phyloP scores from a whole-genome alignment of 2,888 invertebrate species.

The Agrochola lychnidis region DNA sequence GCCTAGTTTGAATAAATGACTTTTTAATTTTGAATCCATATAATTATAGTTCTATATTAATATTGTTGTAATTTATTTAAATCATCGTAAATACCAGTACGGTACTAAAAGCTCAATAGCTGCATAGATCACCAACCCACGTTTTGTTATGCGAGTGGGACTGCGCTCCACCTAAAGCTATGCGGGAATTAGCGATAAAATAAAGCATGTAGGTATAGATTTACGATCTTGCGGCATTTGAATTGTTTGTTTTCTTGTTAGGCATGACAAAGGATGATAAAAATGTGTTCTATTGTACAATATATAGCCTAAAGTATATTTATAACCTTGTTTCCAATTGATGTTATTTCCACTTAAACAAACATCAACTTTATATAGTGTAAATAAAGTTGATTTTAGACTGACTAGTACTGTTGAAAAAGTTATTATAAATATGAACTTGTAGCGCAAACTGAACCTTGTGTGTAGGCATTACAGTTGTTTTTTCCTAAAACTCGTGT shows the following conservation, averaged over 20 bases:
- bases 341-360: too few species aligned
- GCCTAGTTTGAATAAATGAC: too few species aligned
- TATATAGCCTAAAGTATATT: too few species aligned
- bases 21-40: not conserved
- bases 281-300: not conserved
- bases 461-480: too few species aligned
- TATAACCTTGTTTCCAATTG: too few species aligned
- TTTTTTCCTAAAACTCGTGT: too few species aligned
- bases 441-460: too few species aligned
- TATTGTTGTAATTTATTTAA: constrained; percentile 40
- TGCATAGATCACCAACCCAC: constrained; percentile 51
- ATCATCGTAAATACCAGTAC: constrained; percentile 52
- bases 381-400: too few species aligned
- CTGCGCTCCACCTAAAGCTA: constrained; percentile 29
- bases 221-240: constrained; percentile 21
- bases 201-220: constrained; percentile 34
- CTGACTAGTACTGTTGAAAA: too few species aligned
- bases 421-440: too few species aligned
- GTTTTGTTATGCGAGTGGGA: constrained; percentile 45
- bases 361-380: too few species aligned
- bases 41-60: constrained; percentile 44
- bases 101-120: constrained; percentile 40
- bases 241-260: constrained; percentile 42
- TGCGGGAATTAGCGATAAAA: constrained; percentile 46
- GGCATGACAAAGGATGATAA: not conserved